phyloP scores from a whole-genome alignment of 2,113 vertebrate species.

The Melospiza georgiana region DNA sequence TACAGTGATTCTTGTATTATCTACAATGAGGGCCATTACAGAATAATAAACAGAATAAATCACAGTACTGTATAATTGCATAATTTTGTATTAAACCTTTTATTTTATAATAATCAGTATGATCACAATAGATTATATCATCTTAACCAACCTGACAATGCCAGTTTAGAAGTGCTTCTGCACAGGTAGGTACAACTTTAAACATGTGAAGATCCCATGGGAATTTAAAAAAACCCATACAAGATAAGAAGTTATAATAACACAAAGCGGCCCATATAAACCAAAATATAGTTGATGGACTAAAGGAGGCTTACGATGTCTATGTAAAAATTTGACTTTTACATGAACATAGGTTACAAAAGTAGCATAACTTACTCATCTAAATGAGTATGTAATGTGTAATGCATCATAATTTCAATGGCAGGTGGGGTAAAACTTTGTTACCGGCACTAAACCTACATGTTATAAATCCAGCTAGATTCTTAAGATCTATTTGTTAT shows the following conservation, averaged over 20 bases:
- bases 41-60: neutral
- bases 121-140: neutral
- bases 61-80: neutral
- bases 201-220: neutral
- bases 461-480: neutral
- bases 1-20: neutral
- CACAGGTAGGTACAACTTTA: neutral
- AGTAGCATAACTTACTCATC: neutral
- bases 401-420: neutral
- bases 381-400: neutral
- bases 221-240: neutral
- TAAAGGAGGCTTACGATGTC: neutral
- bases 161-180: neutral
- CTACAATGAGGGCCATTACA: neutral
- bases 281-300: neutral
- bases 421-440: neutral
- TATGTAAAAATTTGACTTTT: neutral
- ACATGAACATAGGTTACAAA: accelerated
- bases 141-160: neutral
- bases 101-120: neutral
- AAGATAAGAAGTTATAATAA: neutral
- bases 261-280: accelerated
- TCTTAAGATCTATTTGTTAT: neutral
- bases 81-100: neutral
- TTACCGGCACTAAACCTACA: neutral